These are phyloP conservation scores for Montipora cactus DNA, from an alignment of 64 coral and sea anemone species.

Conservation along the genomic window DNA sequence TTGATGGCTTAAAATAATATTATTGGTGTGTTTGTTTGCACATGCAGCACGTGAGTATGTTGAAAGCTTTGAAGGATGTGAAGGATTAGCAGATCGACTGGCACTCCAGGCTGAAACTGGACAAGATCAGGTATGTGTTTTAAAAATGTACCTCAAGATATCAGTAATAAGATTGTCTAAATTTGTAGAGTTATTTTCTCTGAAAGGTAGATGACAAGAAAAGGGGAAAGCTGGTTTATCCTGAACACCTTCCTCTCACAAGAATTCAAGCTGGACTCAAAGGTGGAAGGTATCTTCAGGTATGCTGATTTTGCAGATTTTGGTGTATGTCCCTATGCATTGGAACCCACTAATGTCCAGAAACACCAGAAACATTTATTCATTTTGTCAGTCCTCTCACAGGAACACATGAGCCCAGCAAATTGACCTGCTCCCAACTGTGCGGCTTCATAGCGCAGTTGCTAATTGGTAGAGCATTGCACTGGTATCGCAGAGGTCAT, in stretches of 20 bases:
- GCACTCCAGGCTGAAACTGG: conserved; percentile 43
- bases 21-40: not conserved
- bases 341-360: too few species aligned
- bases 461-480: too few species aligned
- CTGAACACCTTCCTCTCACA: conserved; percentile 86
- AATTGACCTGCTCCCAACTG: too few species aligned
- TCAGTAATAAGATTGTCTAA: too few species aligned
- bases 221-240: conserved; percentile 76
- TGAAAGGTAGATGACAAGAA: conserved; percentile 62
- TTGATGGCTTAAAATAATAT: too few species aligned
- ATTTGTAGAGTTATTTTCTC: not conserved
- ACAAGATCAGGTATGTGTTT: conserved; percentile 57
- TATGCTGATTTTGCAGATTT: not conserved
- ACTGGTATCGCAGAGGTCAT: too few species aligned
- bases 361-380: too few species aligned
- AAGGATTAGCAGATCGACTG: conserved; percentile 80
- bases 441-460: too few species aligned
- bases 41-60: conserved; percentile 92
- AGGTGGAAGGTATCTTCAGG: conserved; percentile 90
- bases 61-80: conserved; percentile 83
- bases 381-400: too few species aligned
- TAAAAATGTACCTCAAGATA: not conserved
- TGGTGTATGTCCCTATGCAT: not conserved
- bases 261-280: conserved; percentile 96
- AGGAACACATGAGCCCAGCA: too few species aligned